Evolutionary conservation across 2,113 vertebrate genomes (phyloP).

Genomic region (Otus sunia): DNA sequence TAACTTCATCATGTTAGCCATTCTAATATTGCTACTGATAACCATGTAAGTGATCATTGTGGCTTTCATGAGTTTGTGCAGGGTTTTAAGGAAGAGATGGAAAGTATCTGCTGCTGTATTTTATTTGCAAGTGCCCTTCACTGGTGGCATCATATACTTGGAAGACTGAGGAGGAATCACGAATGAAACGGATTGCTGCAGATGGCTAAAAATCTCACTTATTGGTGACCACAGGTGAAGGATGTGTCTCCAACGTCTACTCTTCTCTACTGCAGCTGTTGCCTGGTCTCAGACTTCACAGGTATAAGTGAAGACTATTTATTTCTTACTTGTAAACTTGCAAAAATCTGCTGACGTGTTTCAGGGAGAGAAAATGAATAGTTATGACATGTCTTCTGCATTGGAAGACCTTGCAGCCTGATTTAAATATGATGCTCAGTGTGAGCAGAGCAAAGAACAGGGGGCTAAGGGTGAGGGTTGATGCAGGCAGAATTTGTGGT

Average conservation of each 20-base stretch:
- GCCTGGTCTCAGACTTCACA: not conserved
- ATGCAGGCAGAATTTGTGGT: not conserved
- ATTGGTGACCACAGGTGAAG: not conserved
- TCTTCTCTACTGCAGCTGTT: not conserved
- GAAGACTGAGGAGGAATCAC: not conserved
- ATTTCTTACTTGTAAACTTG: not conserved
- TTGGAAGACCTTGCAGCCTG: not conserved
- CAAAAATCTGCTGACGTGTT: not conserved
- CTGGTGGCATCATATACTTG: not conserved
- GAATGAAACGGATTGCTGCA: not conserved
- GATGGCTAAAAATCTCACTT: not conserved
- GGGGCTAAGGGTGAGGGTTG: not conserved
- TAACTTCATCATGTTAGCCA: not conserved
- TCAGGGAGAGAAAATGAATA: not conserved
- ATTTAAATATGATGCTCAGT: not conserved
- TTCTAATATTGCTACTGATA: not conserved
- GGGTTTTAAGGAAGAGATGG: not conserved
- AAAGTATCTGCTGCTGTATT: not conserved
- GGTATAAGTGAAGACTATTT: not conserved
- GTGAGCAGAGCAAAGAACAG: not conserved
- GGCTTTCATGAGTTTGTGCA: not conserved
- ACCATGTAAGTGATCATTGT: rapidly evolving
- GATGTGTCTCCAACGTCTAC: not conserved
- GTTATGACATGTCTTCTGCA: not conserved
- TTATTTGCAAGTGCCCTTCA: not conserved